These are phyloP conservation scores for Onychomys leucogaster DNA, from an alignment of 2,797 vertebrate genomes.

Conservation along the genomic window DNA sequence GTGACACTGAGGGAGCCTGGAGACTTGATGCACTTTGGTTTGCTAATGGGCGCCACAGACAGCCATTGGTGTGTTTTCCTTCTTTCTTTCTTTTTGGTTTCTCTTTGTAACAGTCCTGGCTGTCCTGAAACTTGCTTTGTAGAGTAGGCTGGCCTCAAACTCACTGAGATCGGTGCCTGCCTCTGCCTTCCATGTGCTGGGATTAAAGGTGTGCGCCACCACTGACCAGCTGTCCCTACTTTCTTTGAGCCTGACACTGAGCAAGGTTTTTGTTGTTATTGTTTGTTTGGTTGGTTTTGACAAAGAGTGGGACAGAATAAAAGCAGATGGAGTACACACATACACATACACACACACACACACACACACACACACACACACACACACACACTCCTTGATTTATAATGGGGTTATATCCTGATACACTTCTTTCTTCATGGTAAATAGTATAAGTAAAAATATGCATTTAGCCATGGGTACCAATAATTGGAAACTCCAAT, in stretches of 20 bases:
- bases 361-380: not conserved
- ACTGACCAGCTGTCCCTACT: not conserved
- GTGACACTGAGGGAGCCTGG: not conserved
- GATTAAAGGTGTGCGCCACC: not conserved
- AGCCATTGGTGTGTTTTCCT: not conserved
- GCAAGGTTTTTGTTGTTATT: not conserved
- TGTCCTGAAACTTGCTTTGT: not conserved
- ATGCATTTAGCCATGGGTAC: not conserved
- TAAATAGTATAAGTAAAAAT: not conserved
- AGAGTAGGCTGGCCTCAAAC: not conserved
- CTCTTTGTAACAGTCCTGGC: not conserved
- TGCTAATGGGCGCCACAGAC: not conserved
- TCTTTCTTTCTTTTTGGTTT: not conserved
- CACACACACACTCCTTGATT: not conserved
- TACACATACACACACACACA: not conserved
- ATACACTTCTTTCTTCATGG: not conserved
- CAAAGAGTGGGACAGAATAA: constrained; percentile 40
- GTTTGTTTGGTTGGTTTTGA: not conserved
- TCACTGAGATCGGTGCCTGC: not conserved
- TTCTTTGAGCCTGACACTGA: not conserved
- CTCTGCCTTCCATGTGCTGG: not conserved
- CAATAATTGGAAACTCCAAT: not conserved
- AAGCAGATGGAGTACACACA: not conserved
- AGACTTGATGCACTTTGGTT: not conserved
- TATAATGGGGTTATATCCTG: not conserved